Conservation (phyloP, 2,888 invertebrate species). For the Tinea pellionella region DNA sequence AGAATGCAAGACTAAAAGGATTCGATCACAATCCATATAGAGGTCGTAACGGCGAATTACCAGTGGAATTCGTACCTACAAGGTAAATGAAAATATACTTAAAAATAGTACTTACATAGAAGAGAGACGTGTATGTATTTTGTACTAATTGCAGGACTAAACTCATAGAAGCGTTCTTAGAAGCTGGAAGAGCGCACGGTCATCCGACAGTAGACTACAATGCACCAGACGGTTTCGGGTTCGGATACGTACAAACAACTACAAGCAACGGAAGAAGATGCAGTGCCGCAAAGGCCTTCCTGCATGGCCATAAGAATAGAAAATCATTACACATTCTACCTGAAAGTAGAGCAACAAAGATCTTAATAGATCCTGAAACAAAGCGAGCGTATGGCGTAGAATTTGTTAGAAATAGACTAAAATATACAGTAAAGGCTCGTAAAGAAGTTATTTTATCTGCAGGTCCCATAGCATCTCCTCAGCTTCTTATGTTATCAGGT, state of each 20-base stretch:
- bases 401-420: conserved; percentile 64
- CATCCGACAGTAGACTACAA: conserved; percentile 78
- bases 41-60: conserved; percentile 70
- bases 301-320: conserved; percentile 70
- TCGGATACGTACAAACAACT: conserved; percentile 74
- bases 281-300: conserved; percentile 74
- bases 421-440: conserved; percentile 65
- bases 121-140: too few species aligned
- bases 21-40: conserved; percentile 65
- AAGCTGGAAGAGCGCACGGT: conserved; percentile 74
- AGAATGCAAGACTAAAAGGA: conserved; percentile 57
- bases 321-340: conserved; percentile 77
- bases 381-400: conserved; percentile 77
- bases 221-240: conserved; percentile 71
- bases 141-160: conserved; percentile 39
- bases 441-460: conserved; percentile 89
- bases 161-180: conserved; percentile 60
- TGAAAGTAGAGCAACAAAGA: conserved; percentile 71
- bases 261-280: conserved; percentile 71
- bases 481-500: conserved; percentile 90
- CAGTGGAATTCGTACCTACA: conserved; percentile 70
- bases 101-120: background rate
- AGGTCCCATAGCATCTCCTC: conserved; percentile 90
- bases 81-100: conserved; percentile 30
- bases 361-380: conserved; percentile 72